A percentile compares a stretch with the other conserved stretches of the same genome.
phyloP scores from a whole-genome alignment of 2,888 invertebrate species.

The Epistrophe eligans region DNA sequence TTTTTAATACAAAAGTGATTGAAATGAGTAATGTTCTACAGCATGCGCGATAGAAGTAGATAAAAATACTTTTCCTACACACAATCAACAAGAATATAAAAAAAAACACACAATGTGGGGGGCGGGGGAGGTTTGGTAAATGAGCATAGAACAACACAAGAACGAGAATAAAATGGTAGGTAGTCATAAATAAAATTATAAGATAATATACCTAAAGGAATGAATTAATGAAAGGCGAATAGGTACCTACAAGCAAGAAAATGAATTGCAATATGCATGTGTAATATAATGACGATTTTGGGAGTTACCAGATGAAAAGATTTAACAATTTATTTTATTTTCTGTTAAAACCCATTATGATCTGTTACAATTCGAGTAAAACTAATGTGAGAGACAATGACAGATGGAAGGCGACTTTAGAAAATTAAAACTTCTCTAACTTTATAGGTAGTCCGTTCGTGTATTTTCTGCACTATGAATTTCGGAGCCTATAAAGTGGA shows the following conservation, averaged over 20 bases:
- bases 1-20: slow-evolving; percentile 37
- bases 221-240: slow-evolving; percentile 59
- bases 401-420: no score
- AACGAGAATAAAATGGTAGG: slow-evolving; percentile 43
- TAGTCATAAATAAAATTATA: slow-evolving; percentile 64
- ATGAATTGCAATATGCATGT: slow-evolving; percentile 41
- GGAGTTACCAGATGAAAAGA: slow-evolving; percentile 46
- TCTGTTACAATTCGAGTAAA: no score
- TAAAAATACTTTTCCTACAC: slow-evolving; percentile 68
- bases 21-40: slow-evolving; percentile 47
- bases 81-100: slow-evolving; percentile 41
- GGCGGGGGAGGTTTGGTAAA: not conserved
- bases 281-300: not conserved
- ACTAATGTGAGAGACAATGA: no score
- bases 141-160: slow-evolving; percentile 30
- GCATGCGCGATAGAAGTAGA: slow-evolving; percentile 71
- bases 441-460: no score
- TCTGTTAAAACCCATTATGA: no score
- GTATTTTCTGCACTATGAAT: no score
- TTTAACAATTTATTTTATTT: not conserved
- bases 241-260: slow-evolving; percentile 31
- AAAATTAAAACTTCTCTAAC: no score
- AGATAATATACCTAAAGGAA: slow-evolving; percentile 48
- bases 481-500: no score
- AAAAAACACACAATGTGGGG: not conserved